These are phyloP conservation scores for Diabrotica virgifera DNA, from an alignment of 1,140 invertebrate genomes.

Conservation along the genomic window DNA sequence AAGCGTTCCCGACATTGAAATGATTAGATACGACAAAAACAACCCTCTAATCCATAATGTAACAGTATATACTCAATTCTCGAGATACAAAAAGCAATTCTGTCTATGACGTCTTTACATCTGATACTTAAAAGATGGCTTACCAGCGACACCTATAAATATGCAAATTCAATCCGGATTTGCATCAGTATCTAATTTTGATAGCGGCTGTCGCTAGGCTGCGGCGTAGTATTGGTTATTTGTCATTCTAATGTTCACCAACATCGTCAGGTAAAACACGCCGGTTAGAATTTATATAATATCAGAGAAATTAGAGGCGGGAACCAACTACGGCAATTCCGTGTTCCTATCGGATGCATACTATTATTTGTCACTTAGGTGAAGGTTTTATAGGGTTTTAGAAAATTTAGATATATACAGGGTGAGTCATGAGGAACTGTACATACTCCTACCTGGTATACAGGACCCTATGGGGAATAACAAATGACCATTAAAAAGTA, in stretches of 20 bases:
- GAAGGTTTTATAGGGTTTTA: too few relatives aligned
- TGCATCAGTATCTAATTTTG: constrained; percentile 19
- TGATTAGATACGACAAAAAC: too few relatives aligned
- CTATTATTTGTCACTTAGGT: too few relatives aligned
- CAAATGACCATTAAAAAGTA: too few relatives aligned
- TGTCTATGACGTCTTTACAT: constrained; percentile 5
- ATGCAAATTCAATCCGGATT: constrained; percentile 16
- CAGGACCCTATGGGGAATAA: too few relatives aligned
- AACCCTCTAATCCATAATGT: neutral
- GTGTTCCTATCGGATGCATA: too few relatives aligned
- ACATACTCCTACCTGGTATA: too few relatives aligned
- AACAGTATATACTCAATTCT: neutral
- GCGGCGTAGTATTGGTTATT: constrained; percentile 13
- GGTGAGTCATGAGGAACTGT: too few relatives aligned
- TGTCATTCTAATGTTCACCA: constrained; percentile 18
- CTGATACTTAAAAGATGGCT: constrained; percentile 8
- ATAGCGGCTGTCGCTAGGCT: constrained; percentile 3
- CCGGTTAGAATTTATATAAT: constrained; percentile 9
- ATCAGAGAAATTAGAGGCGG: neutral
- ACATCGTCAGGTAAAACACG: constrained; percentile 13
- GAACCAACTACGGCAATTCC: too few relatives aligned
- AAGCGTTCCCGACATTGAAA: too few relatives aligned
- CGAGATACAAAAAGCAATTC: constrained; percentile 9
- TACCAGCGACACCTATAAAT: constrained; percentile 17
- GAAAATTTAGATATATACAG: too few relatives aligned